Evolutionary conservation across 2,113 vertebrate genomes (phyloP).

Genomic region (Albula glossodonta): DNA sequence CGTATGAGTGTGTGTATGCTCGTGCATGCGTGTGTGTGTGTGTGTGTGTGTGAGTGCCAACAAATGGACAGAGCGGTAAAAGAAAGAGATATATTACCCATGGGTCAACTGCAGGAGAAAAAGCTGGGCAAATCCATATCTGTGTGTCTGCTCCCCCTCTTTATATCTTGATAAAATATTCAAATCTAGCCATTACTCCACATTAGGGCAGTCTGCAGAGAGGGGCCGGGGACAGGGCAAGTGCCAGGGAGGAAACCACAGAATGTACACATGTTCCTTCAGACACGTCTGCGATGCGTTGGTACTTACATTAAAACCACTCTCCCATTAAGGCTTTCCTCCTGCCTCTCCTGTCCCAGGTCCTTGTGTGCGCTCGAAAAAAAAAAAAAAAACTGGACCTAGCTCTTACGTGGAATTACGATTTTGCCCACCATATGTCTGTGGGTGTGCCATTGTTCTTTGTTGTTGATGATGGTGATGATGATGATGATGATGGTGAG

Average conservation of each 20-base stretch:
- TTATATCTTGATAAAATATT: conserved; percentile 82
- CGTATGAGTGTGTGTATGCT: too few species aligned
- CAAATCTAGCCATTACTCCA: conserved; percentile 79
- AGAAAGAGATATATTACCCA: conserved; percentile 73
- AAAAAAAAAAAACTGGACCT: background rate
- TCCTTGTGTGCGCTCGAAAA: background rate
- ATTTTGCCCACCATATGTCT: too few species aligned
- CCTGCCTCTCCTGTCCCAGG: background rate
- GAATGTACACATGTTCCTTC: conserved; percentile 73
- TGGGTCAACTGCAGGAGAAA: conserved; percentile 66
- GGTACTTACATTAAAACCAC: conserved; percentile 76
- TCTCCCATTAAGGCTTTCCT: conserved; percentile 69
- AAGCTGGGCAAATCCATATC: conserved; percentile 76
- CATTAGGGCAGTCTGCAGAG: conserved; percentile 74
- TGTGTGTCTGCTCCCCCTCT: conserved; percentile 71
- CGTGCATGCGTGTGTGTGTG: too few species aligned
- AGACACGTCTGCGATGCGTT: conserved; percentile 66
- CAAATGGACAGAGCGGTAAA: conserved; percentile 74
- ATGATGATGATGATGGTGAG: too few species aligned
- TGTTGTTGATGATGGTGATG: too few species aligned
- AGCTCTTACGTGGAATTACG: too few species aligned
- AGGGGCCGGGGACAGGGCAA: conserved; percentile 25
- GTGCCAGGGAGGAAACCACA: conserved; percentile 76
- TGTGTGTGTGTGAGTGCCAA: conserved; percentile 43
- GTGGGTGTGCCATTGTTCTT: too few species aligned